These are phyloP conservation scores for Calliopum simillimum DNA, from an alignment of 2,888 invertebrate genomes.

Conservation along the genomic window DNA sequence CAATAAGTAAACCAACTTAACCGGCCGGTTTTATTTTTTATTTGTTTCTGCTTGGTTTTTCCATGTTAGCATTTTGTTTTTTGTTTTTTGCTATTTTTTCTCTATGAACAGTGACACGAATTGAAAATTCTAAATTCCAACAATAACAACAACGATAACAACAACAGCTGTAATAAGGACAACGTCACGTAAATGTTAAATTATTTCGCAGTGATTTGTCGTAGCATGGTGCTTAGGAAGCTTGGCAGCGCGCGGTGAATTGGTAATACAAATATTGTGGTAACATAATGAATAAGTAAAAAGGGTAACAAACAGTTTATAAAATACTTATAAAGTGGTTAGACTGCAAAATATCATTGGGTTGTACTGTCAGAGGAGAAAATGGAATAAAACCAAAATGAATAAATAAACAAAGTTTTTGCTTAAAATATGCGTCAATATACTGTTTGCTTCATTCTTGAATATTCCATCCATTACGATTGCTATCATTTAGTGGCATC, in stretches of 20 bases:
- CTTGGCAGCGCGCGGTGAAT: conserved; percentile 20
- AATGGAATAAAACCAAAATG: too few relatives aligned
- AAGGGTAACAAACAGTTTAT: neutral
- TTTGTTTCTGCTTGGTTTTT: neutral
- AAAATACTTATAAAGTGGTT: conserved; percentile 1
- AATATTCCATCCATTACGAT: too few relatives aligned
- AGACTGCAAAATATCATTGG: neutral
- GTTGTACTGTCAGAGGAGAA: too few relatives aligned
- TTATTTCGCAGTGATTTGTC: conserved; percentile 22
- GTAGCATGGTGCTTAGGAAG: neutral
- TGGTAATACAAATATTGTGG: neutral
- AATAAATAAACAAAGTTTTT: too few relatives aligned
- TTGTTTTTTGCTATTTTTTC: conserved; percentile 2
- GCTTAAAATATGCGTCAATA: too few relatives aligned
- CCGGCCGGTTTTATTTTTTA: neutral
- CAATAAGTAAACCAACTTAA: neutral
- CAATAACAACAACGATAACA: conserved; percentile 41
- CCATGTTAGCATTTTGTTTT: neutral
- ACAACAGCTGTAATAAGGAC: conserved; percentile 27
- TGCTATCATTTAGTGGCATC: too few relatives aligned
- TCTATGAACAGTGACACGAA: conserved; percentile 9
- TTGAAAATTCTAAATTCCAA: conserved; percentile 22
- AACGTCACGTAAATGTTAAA: conserved; percentile 30
- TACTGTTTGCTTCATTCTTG: too few relatives aligned
- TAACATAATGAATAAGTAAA: conserved; percentile 3